Conservation (phyloP, 2,113 vertebrate genomes). For the Limanda limanda region DNA sequence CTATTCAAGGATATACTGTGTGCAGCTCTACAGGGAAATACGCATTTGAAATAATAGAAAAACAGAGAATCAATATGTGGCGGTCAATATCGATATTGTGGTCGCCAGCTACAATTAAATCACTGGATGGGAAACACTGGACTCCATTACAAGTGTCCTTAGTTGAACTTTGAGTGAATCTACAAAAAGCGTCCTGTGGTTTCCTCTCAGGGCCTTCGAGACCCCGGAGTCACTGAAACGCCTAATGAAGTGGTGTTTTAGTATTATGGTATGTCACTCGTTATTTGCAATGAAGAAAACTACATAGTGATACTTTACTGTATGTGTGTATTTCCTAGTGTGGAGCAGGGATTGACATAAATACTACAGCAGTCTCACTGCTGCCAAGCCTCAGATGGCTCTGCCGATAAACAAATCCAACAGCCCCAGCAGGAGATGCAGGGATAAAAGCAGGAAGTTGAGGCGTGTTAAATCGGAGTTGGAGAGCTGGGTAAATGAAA, state of each 20-base stretch:
- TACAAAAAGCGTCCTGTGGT: neutral
- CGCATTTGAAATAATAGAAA: neutral
- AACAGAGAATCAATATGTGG: neutral
- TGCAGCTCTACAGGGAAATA: neutral
- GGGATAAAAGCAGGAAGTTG: constrained; percentile 49
- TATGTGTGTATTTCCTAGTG: neutral
- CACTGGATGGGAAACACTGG: neutral
- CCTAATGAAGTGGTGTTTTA: neutral
- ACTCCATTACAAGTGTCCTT: neutral
- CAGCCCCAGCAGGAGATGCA: constrained; percentile 39
- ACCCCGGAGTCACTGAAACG: neutral
- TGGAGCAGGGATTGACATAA: constrained; percentile 33
- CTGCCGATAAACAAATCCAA: constrained; percentile 41
- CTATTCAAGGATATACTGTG: neutral
- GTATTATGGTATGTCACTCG: neutral
- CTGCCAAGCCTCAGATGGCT: constrained; percentile 33
- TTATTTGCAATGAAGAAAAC: too few species aligned
- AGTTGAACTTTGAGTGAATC: neutral
- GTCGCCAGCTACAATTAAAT: neutral
- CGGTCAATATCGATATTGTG: neutral
- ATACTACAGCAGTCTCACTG: constrained; percentile 16
- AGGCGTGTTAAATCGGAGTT: constrained; percentile 26
- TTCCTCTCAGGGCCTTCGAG: neutral
- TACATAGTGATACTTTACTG: neutral
- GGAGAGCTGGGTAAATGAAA: constrained; percentile 35